Base-by-base conservation (phyloP, 2,113 vertebrate genomes). In the Stigmatopora nigra region DNA sequence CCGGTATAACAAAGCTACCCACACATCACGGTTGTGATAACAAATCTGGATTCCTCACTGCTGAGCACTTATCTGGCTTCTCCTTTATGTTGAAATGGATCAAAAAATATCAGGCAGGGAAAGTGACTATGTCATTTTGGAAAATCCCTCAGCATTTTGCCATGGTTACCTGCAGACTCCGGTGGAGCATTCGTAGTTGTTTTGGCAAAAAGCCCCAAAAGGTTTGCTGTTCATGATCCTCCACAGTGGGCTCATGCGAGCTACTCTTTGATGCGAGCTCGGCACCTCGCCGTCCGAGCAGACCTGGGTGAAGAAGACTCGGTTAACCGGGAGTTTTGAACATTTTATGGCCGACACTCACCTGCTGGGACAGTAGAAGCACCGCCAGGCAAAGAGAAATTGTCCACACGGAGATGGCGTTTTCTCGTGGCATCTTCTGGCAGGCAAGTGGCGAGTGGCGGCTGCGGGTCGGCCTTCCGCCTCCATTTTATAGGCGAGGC, bases 191-290 rank as follows among this genome's bases (percentile, higher is more conserved):
- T 92, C 91, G 1, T 87, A 85, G 82, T 88, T 82, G 71, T 89
- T 83, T 53, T 89, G 84, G 75, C 91, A 92, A 75, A 88, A 91
- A 2, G 91, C 91, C 0, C 89, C 87, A 0, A 70, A 76, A 0
- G 91, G 91, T 79, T 92, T 92, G 17, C 83, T 91, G 69, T 82
- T 90, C 84, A 92, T 79, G 78, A 85, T 86, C 69, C 91, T 86
- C 91, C 91, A 92, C 73, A 92, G 84, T 0, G 91, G 90, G 0
- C 85, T 90, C 89, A 90, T 91, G 13, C 91, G 85, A 6, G 86
- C 84, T 0, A 65, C 35, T n/a, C 7, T 59, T 3, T 20, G 61
- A 55, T 65, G 22, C 49, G 1, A 25, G 36, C 25, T 64, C 31
- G 12, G 63, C 4, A 35, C 48, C 22, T 8, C 11, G 9, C 2